Evolutionary conservation across 2,113 vertebrate species (phyloP).

Genomic region (Camelus dromedarius): DNA sequence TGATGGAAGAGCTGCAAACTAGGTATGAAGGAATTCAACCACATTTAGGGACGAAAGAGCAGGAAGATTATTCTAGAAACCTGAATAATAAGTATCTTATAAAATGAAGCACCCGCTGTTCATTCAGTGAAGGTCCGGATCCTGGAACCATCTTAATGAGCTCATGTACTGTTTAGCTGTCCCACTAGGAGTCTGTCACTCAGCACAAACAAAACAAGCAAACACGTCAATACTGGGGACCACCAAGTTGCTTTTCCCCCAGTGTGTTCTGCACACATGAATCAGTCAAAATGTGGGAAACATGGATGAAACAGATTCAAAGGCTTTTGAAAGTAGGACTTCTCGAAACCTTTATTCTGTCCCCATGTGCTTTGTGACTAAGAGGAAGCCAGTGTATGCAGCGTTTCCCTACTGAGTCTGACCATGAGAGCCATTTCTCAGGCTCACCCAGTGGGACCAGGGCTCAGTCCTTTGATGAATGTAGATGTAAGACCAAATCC

Average conservation of each 20-base stretch:
- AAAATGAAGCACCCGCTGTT: background rate
- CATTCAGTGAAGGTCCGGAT: background rate
- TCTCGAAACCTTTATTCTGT: slow-evolving; percentile 17
- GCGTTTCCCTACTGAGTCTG: background rate
- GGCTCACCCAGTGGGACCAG: background rate
- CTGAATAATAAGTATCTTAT: slow-evolving; percentile 1
- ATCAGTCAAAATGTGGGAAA: background rate
- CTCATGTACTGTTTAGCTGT: background rate
- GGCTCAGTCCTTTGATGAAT: background rate
- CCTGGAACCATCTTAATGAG: background rate
- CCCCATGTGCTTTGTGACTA: background rate
- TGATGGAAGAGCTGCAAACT: slow-evolving; percentile 14
- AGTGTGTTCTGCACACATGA: background rate
- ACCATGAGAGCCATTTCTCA: background rate
- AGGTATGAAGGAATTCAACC: background rate
- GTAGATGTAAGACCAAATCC: background rate
- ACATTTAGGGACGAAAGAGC: background rate
- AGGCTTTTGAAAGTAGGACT: background rate
- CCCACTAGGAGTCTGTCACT: background rate
- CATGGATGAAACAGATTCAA: background rate
- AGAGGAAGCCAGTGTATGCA: background rate
- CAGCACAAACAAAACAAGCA: slow-evolving; percentile 14
- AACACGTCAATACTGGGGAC: background rate
- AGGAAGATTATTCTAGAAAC: slow-evolving; percentile 50
- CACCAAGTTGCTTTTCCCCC: background rate